Evolutionary conservation across 2,888 invertebrate genomes (phyloP), one percentile per base, ranked within the genome.

Genomic region (Archips crataeganus): DNA sequence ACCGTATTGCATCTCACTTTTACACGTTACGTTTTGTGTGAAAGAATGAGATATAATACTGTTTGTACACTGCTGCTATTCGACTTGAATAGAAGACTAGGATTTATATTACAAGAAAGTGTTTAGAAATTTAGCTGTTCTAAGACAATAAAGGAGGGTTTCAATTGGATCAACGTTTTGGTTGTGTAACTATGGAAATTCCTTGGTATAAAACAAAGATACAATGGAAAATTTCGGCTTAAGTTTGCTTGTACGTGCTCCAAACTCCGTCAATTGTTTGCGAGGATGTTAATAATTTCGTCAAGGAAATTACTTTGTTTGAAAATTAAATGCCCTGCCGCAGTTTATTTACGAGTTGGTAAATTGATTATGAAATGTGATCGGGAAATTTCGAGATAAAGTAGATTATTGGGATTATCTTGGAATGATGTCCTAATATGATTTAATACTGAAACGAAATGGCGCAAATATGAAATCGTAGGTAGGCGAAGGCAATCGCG

Each of bases 291-390:
- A 47, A 36, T 72, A 72, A 73, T 51, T 63, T 69, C 8, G 23
- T 59, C 49, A 67, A 32, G 63, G 63, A 68, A 73, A 60, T 73
- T 68, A 49, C 59, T 63, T 69, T 59, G 72, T 73, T 63, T 32
- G 4, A 32, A 67, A 63, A 47, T 63, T 49, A 49, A 61, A 23
- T 51, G 34, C 34, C 45, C 45, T 45, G 61, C 23, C 23, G 49
- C 9, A 45, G 54, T 61, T 62, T 62, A 62, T 42, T n/a, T 54
- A 54, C n/a, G 49, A 51, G 32, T 13, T 57, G 32, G 5, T 57
- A 32, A 57, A 57, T 57, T 57, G 57, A 32, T 57, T 57, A 57
- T 10, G 57, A 32, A 57, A 57, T 11, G 23, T 32, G 32, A 32
- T 32, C 32, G 11, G 32, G 57, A 57, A 57, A 57, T 57, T 57